Base-by-base conservation (phyloP, 2,888 invertebrate genomes). In the Brenthis ino region DNA sequence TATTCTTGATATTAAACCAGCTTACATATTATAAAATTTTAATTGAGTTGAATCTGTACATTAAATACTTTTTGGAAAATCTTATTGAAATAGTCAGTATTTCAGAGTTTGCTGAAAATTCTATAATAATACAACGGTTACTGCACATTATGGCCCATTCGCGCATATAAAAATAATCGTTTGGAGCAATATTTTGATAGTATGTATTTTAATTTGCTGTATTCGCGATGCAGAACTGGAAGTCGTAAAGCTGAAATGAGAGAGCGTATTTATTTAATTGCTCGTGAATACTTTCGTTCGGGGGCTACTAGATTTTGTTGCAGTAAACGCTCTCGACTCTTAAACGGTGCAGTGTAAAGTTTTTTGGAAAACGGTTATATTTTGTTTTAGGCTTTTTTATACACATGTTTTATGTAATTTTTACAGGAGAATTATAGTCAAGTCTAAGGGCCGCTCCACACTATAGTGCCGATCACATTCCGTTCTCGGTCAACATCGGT, bases 221-320 rank as follows among this genome's bases (percentile, higher is more conserved):
- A 50, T 57, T 61, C 51, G 20, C 28, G 13, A 13, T n/a, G 43
- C 43, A 14, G 47, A 48, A 68, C 58, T 61, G 47, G 28, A 57
- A 53, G 47, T 65, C 74, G 65, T 74, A 64, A 76, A 70, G 69
- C 57, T 67, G 76, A 79, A 80, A 76, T 66, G 67, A 80, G 76
- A 77, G 73, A 73, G 74, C 75, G 73, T 77, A 76, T 80, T 80
- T 79, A 76, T 81, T 82, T 80, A 81, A 82, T 80, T 78, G 78
- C 76, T 77, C 77, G 78, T 77, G 75, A 75, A 77, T 71, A 70
- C 70, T 69, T 43, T 69, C 63, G 63, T 69, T 66, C 64, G 67
- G 56, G 20, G 48, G 20, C 58, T 37, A 61, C 55, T 60, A 60
- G n/a, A 68, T 66, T 70, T 72, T 65, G 57, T 66, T 65, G 53